These are phyloP conservation scores for Ephialtes manifestator DNA, from an alignment of 2,888 invertebrate genomes.

Conservation along the genomic window DNA sequence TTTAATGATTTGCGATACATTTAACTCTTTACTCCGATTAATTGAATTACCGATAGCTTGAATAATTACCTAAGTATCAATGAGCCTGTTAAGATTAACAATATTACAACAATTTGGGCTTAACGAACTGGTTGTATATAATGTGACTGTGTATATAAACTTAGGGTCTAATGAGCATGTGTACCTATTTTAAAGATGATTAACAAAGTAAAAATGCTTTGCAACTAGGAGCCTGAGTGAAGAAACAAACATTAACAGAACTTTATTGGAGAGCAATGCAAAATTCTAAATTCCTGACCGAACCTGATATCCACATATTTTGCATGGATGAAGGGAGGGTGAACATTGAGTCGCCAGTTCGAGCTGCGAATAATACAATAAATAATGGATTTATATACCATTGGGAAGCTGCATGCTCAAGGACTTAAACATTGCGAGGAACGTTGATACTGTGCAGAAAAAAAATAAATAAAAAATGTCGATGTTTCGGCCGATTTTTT, in stretches of 20 bases:
- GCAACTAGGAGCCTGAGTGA: slow-evolving; percentile 73
- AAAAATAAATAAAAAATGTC: slow-evolving; percentile 9
- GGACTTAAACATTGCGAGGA: slow-evolving; percentile 18
- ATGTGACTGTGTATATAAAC: slow-evolving; percentile 68
- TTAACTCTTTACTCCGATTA: neutral
- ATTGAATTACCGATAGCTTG: neutral
- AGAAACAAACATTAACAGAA: slow-evolving; percentile 71
- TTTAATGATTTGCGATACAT: neutral
- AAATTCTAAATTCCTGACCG: slow-evolving; percentile 78
- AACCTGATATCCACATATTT: slow-evolving; percentile 84
- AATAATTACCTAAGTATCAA: neutral
- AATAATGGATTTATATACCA: slow-evolving; percentile 49
- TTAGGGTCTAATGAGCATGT: slow-evolving; percentile 60
- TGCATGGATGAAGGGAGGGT: slow-evolving; percentile 82
- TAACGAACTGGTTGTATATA: slow-evolving; percentile 68
- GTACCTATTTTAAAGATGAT: slow-evolving; percentile 18
- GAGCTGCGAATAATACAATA: slow-evolving; percentile 82
- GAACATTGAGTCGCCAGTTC: slow-evolving; percentile 82
- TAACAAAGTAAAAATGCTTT: slow-evolving; percentile 53
- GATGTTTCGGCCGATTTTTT: neutral
- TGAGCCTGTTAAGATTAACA: slow-evolving; percentile 4
- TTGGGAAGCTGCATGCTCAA: slow-evolving; percentile 2
- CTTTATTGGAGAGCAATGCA: slow-evolving; percentile 45
- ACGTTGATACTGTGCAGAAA: neutral
- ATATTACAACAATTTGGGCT: neutral